A percentile compares a stretch with the other conserved stretches of the same genome.
phyloP scores from a whole-genome alignment of 2,888 invertebrate species.

The Diplazon laetatorius region DNA sequence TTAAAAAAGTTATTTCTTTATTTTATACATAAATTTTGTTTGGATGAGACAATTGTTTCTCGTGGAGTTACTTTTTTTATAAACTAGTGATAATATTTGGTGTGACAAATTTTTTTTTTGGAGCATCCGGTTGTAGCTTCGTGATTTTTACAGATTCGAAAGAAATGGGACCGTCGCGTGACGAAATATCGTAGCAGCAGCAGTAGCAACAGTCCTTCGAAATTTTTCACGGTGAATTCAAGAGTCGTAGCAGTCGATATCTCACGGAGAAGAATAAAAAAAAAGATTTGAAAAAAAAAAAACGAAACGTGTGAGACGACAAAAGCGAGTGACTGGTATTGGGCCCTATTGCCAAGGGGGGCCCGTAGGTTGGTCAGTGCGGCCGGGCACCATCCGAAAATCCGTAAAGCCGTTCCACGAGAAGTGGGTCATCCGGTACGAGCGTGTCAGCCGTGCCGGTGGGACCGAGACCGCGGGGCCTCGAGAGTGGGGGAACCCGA shows the following conservation, averaged over 20 bases:
- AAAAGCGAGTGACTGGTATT: conserved; percentile 12
- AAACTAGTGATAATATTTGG: not conserved
- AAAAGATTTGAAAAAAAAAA: conserved; percentile 21
- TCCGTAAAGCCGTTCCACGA: conserved; percentile 54
- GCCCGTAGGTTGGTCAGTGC: conserved; percentile 21
- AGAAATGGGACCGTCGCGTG: conserved; percentile 20
- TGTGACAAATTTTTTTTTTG: not conserved
- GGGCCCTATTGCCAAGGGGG: conserved; percentile 12
- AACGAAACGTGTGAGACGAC: not conserved
- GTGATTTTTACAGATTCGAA: conserved; percentile 36
- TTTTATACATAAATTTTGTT: too few relatives aligned
- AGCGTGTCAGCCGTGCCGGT: conserved; percentile 47
- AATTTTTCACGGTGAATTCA: conserved; percentile 39
- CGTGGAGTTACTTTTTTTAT: too few relatives aligned
- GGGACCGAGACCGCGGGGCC: conserved; percentile 21
- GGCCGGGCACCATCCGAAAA: conserved; percentile 59
- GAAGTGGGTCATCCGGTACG: conserved; percentile 70
- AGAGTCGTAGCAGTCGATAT: not conserved
- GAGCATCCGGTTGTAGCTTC: not conserved
- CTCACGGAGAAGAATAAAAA: not conserved
- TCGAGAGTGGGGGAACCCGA: conserved; percentile 4
- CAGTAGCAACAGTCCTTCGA: conserved; percentile 9
- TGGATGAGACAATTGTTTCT: too few relatives aligned
- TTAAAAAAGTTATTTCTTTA: too few relatives aligned
- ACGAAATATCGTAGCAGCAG: conserved; percentile 22